Evolutionary conservation across 2,797 vertebrate genomes (phyloP).

Genomic region (Graptemys geographica): DNA sequence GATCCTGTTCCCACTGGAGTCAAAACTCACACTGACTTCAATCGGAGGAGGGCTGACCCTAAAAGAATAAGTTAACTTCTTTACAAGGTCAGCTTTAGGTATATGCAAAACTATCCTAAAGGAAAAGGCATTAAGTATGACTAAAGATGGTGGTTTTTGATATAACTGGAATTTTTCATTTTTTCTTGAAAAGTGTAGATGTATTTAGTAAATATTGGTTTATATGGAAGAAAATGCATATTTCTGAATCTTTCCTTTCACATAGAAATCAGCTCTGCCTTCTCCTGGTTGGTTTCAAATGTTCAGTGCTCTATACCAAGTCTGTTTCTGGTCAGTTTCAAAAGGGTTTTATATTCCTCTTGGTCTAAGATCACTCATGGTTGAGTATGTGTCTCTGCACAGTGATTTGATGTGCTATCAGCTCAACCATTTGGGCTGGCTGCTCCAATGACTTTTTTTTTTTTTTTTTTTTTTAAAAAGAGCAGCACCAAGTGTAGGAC

Average conservation of each 20-base stretch:
- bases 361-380: neutral
- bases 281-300: constrained; percentile 31
- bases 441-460: neutral
- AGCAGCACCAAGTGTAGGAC: constrained; percentile 40
- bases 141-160: constrained; percentile 26
- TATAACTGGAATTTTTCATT: constrained; percentile 22
- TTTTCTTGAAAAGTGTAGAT: neutral
- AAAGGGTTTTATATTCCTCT: neutral
- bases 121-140: constrained; percentile 63
- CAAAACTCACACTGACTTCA: neutral
- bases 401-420: neutral
- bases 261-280: neutral
- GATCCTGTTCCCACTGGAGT: constrained; percentile 31
- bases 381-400: neutral
- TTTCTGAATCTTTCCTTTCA: neutral
- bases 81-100: neutral
- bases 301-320: constrained; percentile 1
- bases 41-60: constrained; percentile 16
- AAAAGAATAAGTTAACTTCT: neutral
- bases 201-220: neutral
- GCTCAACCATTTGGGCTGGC: neutral
- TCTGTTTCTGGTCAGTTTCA: constrained; percentile 29
- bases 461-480: neutral
- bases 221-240: constrained; percentile 18
- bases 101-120: neutral